These are phyloP conservation scores for Epicampocera succincta DNA, from an alignment of 2,888 invertebrate species.

Conservation along the genomic window DNA sequence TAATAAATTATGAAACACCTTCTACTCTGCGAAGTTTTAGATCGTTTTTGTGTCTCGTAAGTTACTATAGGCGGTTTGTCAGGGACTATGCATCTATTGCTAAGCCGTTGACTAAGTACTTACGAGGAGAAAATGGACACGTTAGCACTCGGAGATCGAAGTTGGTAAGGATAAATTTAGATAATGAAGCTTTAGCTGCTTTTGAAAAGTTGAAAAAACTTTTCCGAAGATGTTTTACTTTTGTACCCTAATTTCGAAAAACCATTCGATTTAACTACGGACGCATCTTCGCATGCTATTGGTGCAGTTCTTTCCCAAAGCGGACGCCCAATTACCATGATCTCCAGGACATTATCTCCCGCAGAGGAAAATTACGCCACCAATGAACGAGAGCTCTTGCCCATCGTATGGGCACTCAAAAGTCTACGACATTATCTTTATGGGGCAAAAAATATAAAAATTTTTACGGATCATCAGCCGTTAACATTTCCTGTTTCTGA, in stretches of 20 bases:
- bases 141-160: not conserved
- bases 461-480: too few relatives aligned
- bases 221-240: conserved; percentile 4
- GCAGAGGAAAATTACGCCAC: too few relatives aligned
- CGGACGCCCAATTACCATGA: conserved; percentile 6
- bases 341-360: not conserved
- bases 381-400: too few relatives aligned
- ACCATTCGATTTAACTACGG: conserved; percentile 1
- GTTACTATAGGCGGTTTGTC: too few relatives aligned
- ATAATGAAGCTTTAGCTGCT: conserved; percentile 8
- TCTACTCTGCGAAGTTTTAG: not conserved
- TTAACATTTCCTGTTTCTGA: too few relatives aligned
- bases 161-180: not conserved
- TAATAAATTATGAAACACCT: not conserved
- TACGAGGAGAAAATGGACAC: not conserved
- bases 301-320: conserved; percentile 4
- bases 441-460: too few relatives aligned
- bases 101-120: not conserved
- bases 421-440: too few relatives aligned
- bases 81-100: too few relatives aligned
- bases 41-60: not conserved
- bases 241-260: not conserved
- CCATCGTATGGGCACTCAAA: too few relatives aligned
- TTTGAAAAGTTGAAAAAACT: not conserved
- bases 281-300: not conserved